These are phyloP conservation scores for Lasiurus borealis DNA, from an alignment of 2,113 vertebrate species.

Conservation along the genomic window DNA sequence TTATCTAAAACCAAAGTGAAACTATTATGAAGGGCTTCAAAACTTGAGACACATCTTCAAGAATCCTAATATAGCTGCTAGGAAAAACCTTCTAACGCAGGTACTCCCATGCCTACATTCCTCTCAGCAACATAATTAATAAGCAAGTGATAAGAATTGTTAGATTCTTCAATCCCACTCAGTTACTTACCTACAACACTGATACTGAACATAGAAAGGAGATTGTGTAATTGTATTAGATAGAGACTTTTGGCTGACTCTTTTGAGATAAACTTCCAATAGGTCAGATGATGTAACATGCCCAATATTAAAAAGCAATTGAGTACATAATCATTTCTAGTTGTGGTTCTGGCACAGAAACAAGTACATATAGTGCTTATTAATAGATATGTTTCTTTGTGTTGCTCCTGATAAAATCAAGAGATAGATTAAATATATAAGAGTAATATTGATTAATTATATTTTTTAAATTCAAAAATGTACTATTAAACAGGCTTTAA, in stretches of 20 bases:
- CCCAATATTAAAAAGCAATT: constrained; percentile 23
- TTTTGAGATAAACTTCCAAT: constrained; percentile 33
- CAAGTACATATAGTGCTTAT: background rate
- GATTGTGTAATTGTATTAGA: constrained; percentile 17
- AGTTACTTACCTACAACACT: background rate
- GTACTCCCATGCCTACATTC: background rate
- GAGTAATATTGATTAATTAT: background rate
- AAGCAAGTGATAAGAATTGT: background rate
- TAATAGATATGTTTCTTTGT: constrained; percentile 32
- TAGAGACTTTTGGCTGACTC: background rate
- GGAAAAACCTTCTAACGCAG: background rate
- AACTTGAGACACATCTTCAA: background rate
- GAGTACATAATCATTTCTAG: background rate
- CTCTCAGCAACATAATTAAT: background rate
- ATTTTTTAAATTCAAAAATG: constrained; percentile 47
- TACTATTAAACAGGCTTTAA: constrained; percentile 41
- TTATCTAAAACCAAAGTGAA: background rate
- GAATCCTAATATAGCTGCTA: background rate
- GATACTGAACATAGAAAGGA: constrained; percentile 29
- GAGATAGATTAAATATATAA: background rate
- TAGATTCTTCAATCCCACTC: background rate
- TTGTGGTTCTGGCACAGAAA: background rate
- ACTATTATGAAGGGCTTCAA: background rate
- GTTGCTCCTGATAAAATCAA: background rate
- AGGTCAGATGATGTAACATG: background rate